These are phyloP conservation scores for Phataginus tetradactyla DNA, from an alignment of 2,797 vertebrate species.

Conservation along the genomic window DNA sequence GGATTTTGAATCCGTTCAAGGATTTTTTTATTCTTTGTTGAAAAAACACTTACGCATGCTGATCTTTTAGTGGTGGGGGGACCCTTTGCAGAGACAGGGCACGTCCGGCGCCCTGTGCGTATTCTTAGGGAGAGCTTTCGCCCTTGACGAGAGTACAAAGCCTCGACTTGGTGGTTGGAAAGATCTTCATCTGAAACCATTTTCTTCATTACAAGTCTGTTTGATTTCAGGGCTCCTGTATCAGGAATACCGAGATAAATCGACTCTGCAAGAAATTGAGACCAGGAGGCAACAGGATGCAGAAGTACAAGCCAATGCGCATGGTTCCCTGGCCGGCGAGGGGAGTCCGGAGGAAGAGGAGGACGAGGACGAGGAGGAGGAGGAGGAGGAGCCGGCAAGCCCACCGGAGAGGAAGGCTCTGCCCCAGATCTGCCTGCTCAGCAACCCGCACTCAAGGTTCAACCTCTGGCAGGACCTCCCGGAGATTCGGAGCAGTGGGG, in stretches of 20 bases:
- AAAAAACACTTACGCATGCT: background rate
- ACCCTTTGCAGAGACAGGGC: background rate
- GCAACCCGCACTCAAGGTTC: slow-evolving; percentile 88
- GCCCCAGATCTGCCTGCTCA: slow-evolving; percentile 87
- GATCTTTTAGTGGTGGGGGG: background rate
- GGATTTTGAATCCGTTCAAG: background rate
- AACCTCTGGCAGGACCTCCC: slow-evolving; percentile 97
- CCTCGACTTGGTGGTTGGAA: rapidly evolving
- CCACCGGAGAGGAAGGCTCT: slow-evolving; percentile 79
- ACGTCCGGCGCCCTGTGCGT: background rate
- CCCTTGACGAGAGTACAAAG: background rate
- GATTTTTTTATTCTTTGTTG: background rate
- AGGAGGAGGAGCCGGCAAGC: slow-evolving; percentile 77
- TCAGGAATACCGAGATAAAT: slow-evolving; percentile 97
- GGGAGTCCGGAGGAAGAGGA: slow-evolving; percentile 73
- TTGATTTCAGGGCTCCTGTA: slow-evolving; percentile 92
- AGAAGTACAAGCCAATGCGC: slow-evolving; percentile 73
- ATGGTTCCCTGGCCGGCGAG: background rate
- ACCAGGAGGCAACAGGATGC: slow-evolving; percentile 93
- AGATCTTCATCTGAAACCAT: background rate
- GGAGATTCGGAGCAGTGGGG: slow-evolving; percentile 91
- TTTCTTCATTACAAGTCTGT: slow-evolving; percentile 1
- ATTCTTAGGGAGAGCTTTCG: rapidly evolving
- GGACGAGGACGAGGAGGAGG: slow-evolving; percentile 78
- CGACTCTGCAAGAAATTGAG: slow-evolving; percentile 96